A percentile compares a stretch with the other conserved stretches of the same genome.
Evolutionary conservation across 2,113 vertebrate genomes (phyloP).

Genomic region (Nycticebus coucang): DNA sequence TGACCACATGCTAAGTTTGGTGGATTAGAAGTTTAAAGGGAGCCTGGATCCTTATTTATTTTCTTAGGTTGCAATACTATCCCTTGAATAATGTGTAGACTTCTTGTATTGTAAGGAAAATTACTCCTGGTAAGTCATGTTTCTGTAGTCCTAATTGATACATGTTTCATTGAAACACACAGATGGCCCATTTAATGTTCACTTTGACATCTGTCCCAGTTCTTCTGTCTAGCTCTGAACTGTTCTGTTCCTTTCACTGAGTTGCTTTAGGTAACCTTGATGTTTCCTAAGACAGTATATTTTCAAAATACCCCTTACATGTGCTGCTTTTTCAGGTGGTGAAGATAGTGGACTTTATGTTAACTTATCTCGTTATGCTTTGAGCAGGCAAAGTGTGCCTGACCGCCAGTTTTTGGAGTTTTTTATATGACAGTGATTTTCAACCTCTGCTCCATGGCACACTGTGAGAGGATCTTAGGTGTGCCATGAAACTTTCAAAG

Average conservation of each 20-base stretch:
- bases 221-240: background rate
- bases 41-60: too few species aligned
- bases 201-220: background rate
- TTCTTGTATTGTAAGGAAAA: too few species aligned
- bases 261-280: conserved; percentile 5
- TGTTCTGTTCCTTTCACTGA: background rate
- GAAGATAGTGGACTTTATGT: background rate
- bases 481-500: too few species aligned
- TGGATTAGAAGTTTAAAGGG: too few species aligned
- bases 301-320: background rate
- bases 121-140: too few species aligned
- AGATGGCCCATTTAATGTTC: background rate
- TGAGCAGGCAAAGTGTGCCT: conserved; percentile 16
- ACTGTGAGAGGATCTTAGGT: too few species aligned
- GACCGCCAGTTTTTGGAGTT: conserved; percentile 41
- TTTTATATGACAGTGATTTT: background rate
- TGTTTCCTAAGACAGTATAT: background rate
- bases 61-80: too few species aligned
- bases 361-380: background rate
- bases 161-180: too few species aligned
- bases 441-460: too few species aligned
- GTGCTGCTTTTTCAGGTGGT: background rate
- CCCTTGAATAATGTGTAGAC: too few species aligned
- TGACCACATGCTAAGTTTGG: too few species aligned
- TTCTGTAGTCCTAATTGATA: too few species aligned